These are phyloP conservation scores for Sinocyclocheilus anshuiensis DNA, from an alignment of 2,113 vertebrate species.

Conservation along the genomic window DNA sequence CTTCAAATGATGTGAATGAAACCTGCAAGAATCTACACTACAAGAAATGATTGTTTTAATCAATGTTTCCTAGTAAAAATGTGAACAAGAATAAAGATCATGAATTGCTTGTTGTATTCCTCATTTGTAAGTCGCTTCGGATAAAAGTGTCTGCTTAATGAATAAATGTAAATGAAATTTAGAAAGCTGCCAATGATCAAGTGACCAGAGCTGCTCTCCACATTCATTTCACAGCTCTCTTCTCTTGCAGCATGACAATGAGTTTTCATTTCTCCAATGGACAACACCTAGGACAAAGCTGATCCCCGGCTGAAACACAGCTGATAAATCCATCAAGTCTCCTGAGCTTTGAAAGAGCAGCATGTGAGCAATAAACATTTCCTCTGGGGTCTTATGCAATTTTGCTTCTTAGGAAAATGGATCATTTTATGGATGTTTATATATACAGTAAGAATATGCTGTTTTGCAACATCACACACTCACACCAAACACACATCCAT, in stretches of 20 bases:
- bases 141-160: too few species aligned
- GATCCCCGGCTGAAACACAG: too few species aligned
- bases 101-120: too few species aligned
- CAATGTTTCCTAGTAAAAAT: neutral
- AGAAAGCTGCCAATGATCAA: neutral
- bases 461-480: neutral
- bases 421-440: neutral
- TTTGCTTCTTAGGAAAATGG: neutral
- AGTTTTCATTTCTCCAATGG: neutral
- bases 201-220: neutral
- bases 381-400: neutral
- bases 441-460: neutral
- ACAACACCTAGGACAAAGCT: too few species aligned
- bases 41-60: neutral
- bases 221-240: neutral
- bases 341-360: too few species aligned
- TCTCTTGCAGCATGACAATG: neutral
- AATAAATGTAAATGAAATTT: too few species aligned
- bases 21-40: too few species aligned
- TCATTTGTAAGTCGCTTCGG: too few species aligned
- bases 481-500: neutral
- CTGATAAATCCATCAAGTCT: neutral
- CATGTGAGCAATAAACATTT: neutral
- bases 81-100: neutral
- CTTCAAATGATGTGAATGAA: neutral